A percentile compares a stretch with the other conserved stretches of the same genome.
phyloP scores from a whole-genome alignment of 2,888 invertebrate species.

The Macropis europaea region DNA sequence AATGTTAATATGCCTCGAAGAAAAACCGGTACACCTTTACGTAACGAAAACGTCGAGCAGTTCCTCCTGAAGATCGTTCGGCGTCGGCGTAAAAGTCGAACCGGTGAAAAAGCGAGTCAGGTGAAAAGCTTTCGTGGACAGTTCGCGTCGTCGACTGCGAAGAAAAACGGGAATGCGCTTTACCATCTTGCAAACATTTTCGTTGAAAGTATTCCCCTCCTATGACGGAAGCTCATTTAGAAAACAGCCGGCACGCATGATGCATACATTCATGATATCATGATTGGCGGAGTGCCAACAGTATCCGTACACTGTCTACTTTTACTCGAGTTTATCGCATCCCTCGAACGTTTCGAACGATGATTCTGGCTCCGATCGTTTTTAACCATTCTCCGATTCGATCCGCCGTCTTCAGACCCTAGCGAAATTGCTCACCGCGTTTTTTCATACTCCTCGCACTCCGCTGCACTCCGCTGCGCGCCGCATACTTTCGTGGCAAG shows the following conservation, averaged over 20 bases:
- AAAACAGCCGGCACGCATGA: conserved; percentile 45
- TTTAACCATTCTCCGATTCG: not conserved
- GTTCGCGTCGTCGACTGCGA: not conserved
- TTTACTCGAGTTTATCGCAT: conserved; percentile 25
- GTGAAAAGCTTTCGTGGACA: not conserved
- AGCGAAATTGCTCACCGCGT: not conserved
- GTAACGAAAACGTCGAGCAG: no score
- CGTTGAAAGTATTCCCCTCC: conserved; percentile 20
- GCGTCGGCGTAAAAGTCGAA: no score
- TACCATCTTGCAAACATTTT: conserved; percentile 3
- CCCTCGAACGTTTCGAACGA: conserved; percentile 11
- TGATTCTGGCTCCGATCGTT: not conserved
- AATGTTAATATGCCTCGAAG: not conserved
- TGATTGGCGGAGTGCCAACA: conserved; percentile 42
- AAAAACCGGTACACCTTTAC: no score
- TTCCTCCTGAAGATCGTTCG: no score
- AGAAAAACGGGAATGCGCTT: not conserved
- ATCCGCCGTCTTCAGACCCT: no score
- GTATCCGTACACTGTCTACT: conserved; percentile 27
- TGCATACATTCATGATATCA: conserved; percentile 53
- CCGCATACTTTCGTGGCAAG: not conserved
- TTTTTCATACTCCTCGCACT: not conserved
- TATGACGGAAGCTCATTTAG: conserved; percentile 36
- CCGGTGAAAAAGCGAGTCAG: not conserved
- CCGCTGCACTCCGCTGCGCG: not conserved